Evolutionary conservation across 2,113 vertebrate species (phyloP).

Genomic region (Boulengeromyrus knoepffleri): DNA sequence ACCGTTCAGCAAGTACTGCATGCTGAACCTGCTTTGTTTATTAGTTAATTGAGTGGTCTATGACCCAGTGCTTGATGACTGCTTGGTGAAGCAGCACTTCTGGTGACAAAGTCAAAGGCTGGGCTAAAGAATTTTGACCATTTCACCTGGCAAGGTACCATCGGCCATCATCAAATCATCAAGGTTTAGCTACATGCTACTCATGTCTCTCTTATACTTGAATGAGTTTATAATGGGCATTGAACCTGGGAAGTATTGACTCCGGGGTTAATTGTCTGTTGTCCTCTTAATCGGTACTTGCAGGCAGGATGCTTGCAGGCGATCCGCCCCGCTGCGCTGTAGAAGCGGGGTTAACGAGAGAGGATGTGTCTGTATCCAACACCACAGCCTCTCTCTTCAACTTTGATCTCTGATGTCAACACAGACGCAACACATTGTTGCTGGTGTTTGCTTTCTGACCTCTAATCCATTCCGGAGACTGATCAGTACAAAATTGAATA

Average conservation of each 20-base stretch:
- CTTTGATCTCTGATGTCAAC: background rate
- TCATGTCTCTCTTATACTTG: conserved; percentile 9
- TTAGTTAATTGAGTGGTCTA: background rate
- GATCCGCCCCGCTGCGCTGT: background rate
- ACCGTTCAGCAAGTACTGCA: background rate
- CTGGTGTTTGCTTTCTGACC: background rate
- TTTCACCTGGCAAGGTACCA: background rate
- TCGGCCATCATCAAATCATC: background rate
- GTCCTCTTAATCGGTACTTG: conserved; percentile 54
- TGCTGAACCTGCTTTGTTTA: background rate
- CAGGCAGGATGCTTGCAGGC: background rate
- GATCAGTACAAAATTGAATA: background rate
- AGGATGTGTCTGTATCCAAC: background rate
- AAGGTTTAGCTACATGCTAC: conserved; percentile 1
- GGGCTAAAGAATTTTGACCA: background rate
- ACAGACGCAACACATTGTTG: background rate
- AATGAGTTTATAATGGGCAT: conserved; percentile 53
- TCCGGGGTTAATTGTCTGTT: conserved; percentile 60
- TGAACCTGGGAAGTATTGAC: conserved; percentile 53
- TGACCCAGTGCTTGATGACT: background rate
- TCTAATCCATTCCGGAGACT: background rate
- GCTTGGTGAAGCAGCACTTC: background rate
- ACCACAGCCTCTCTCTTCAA: background rate
- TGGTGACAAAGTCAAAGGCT: background rate
- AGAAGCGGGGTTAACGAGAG: conserved; percentile 11